Percentiles rank a stretch among this genome's conserved stretches.
These are phyloP conservation scores for Parnassius orleans DNA, from an alignment of 2,888 invertebrate genomes.

Conservation along the genomic window DNA sequence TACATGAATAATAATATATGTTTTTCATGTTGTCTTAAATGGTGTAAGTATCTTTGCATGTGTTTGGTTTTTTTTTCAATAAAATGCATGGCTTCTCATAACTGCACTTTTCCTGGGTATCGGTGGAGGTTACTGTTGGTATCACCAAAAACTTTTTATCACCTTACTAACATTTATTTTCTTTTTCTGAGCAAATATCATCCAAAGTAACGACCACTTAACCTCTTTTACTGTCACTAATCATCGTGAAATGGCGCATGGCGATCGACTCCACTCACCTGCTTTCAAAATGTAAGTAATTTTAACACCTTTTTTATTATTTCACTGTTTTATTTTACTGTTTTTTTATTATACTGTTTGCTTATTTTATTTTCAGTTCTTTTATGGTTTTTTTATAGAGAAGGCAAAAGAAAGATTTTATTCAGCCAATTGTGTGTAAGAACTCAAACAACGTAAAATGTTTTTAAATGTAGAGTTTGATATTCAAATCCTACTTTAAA, in stretches of 20 bases:
- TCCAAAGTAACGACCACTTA: slow-evolving; percentile 63
- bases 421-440: no score
- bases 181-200: slow-evolving; percentile 67
- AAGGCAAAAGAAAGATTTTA: no score
- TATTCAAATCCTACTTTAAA: no score
- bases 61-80: slow-evolving; percentile 2
- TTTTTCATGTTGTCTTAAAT: neutral
- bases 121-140: slow-evolving; percentile 59
- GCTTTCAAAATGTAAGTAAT: slow-evolving; percentile 28
- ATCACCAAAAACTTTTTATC: slow-evolving; percentile 30
- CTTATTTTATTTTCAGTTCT: no score
- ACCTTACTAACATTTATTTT: slow-evolving; percentile 65
- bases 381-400: no score
- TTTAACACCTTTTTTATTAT: neutral
- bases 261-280: slow-evolving; percentile 22
- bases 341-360: no score
- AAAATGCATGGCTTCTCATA: slow-evolving; percentile 19
- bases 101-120: slow-evolving; percentile 23
- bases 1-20: neutral
- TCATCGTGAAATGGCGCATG: slow-evolving; percentile 30
- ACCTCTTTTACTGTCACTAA: slow-evolving; percentile 50
- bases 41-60: slow-evolving; percentile 5
- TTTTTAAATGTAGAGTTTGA: no score
- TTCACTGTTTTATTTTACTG: neutral
- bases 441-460: no score